Conservation (phyloP, 1,140 invertebrate species). For the Harlomillsia oculata region DNA sequence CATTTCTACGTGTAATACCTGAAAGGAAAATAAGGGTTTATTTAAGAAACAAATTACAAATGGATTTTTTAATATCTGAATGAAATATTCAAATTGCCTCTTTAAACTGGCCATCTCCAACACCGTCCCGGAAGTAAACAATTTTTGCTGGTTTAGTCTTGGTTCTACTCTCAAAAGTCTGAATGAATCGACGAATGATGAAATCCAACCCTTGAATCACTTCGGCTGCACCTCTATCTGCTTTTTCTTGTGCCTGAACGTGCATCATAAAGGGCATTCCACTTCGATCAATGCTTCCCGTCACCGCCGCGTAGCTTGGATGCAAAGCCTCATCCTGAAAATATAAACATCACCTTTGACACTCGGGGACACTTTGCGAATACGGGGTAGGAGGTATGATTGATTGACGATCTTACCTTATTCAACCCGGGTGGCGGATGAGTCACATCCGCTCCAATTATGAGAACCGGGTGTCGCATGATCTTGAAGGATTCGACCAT, state of each 20-base stretch:
- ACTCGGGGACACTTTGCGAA: background rate
- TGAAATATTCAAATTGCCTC: too few relatives aligned
- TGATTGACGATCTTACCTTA: background rate
- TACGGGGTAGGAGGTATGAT: background rate
- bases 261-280: conserved; percentile 29
- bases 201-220: conserved; percentile 36
- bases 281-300: conserved; percentile 13
- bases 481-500: background rate
- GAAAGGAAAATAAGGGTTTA: conserved; percentile 8
- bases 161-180: conserved; percentile 28
- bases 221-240: conserved; percentile 35
- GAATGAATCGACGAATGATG: conserved; percentile 35
- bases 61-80: too few relatives aligned
- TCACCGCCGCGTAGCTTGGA: conserved; percentile 20
- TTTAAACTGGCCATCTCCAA: conserved; percentile 44
- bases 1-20: conserved; percentile 52
- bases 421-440: conserved; percentile 58
- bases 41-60: background rate
- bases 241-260: conserved; percentile 22
- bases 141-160: conserved; percentile 38
- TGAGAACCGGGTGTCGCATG: conserved; percentile 47
- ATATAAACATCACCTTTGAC: background rate
- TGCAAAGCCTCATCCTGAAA: background rate
- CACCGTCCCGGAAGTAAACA: conserved; percentile 44
- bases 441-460: conserved; percentile 79